Percentiles rank a stretch among this genome's conserved stretches.
Conservation (phyloP, 2,888 invertebrate species). For the Polyploca ridens region DNA sequence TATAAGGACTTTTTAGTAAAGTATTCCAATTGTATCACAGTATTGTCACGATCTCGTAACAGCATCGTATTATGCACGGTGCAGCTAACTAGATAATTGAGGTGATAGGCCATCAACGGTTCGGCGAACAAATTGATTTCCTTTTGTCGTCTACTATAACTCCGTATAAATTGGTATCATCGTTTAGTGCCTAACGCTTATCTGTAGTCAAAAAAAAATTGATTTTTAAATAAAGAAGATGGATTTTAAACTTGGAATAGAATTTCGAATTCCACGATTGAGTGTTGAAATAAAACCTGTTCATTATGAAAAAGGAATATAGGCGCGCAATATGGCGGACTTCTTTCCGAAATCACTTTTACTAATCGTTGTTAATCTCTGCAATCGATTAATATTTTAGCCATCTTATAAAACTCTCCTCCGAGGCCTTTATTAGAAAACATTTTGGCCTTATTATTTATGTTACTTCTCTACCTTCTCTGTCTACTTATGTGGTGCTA, state of each 20-base stretch:
- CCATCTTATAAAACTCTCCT: neutral
- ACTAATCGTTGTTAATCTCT: neutral
- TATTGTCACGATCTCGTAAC: neutral
- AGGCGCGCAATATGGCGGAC: neutral
- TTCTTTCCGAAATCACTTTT: neutral
- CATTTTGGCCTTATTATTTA: neutral
- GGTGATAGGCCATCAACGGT: slow-evolving; percentile 4
- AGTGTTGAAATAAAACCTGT: too few relatives aligned
- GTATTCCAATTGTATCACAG: neutral
- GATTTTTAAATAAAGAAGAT: neutral
- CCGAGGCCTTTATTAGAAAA: neutral
- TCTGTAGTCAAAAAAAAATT: too few relatives aligned
- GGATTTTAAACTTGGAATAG: neutral
- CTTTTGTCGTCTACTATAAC: neutral
- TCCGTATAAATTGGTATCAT: neutral
- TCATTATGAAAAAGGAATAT: too few relatives aligned
- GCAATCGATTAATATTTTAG: neutral
- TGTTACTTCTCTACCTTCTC: too few relatives aligned
- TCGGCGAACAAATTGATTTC: neutral
- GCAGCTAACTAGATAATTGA: slow-evolving; percentile 5
- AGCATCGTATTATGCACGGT: neutral
- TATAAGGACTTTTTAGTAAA: too few relatives aligned
- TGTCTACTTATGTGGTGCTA: too few relatives aligned
- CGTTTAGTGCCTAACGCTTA: neutral
- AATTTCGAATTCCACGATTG: too few relatives aligned